Evolutionary conservation across 2,888 invertebrate genomes (phyloP).

Genomic region (Apotomis betuletana): DNA sequence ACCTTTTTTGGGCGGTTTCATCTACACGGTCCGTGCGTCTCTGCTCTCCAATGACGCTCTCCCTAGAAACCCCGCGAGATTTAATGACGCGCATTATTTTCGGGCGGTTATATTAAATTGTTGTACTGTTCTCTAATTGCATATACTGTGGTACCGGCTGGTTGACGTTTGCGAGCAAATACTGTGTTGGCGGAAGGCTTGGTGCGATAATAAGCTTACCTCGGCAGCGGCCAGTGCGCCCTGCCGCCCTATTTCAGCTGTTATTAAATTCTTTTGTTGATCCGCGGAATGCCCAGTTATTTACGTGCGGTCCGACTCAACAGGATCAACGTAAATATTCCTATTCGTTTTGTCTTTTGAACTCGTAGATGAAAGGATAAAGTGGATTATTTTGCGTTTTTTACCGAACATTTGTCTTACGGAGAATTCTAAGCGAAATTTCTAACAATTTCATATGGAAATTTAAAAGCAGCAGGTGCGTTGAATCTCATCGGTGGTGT

Average conservation of each 20-base stretch:
- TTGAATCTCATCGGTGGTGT: slow-evolving; percentile 53
- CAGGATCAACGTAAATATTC: slow-evolving; percentile 73
- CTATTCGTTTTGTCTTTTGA: slow-evolving; percentile 65
- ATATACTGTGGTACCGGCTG: slow-evolving; percentile 51
- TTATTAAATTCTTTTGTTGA: slow-evolving; percentile 82
- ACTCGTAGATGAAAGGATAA: slow-evolving; percentile 62
- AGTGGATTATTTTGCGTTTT: slow-evolving; percentile 64
- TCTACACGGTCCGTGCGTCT: no score
- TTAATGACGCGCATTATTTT: no score
- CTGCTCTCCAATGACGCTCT: no score
- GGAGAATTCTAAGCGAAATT: slow-evolving; percentile 49
- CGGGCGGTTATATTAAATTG: no score
- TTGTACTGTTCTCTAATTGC: no score
- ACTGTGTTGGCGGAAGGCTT: slow-evolving; percentile 68
- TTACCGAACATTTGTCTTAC: slow-evolving; percentile 45
- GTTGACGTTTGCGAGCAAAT: slow-evolving; percentile 78
- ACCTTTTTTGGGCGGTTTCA: no score
- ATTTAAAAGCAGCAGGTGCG: slow-evolving; percentile 67
- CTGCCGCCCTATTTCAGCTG: slow-evolving; percentile 62
- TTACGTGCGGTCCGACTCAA: slow-evolving; percentile 67
- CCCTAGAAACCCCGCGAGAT: no score
- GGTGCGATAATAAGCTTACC: slow-evolving; percentile 78
- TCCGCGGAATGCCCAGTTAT: slow-evolving; percentile 72
- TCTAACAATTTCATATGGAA: slow-evolving; percentile 58
- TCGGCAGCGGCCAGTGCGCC: slow-evolving; percentile 61